Evolutionary conservation across 2,888 invertebrate species (phyloP), one percentile per base, ranked within the genome.

Genomic region (Protula sp.): DNA sequence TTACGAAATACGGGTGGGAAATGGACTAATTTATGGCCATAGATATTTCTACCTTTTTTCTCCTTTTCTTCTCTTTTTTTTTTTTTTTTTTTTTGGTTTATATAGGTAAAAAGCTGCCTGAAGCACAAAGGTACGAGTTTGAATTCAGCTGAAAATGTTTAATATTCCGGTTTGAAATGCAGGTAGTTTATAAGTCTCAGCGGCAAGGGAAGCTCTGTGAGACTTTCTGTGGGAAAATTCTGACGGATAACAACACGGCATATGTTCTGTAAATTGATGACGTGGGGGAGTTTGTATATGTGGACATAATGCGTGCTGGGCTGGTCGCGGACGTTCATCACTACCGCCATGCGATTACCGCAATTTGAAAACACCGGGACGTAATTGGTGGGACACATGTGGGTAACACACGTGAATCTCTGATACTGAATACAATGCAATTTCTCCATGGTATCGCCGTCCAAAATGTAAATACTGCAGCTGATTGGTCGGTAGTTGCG

Each of bases 371-470:
- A 75, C 22, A 77, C 65, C 0, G 80, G 80, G 67, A 76, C 71
- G 68, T 77, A 79, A 67, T 79, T 80, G 59, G 75, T 67, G 2
- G 77, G 76, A 58, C 80, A 80, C 24, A 74, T 70, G 65, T 80
- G 80, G 29, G 70, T 57, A 3, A 61, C 73, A 57, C 80, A 80
- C 3, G 77, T 74, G 64, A 74, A 79, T 5, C 79, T 70, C 55
- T 74, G 74, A 66, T 78, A 80, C 67, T 78, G 77, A 14, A 80
- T 74, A 63, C 79, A 78, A 66, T 77, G 77, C 22, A 80, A 65
- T 0, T 77, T 77, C 53, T 74, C 72, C 4, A 74, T 70, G 3
- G 73, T 74, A 61, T 79, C 78, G 1, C 74, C 73, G 62, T 71
- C 72, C 62, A 79, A 76, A 19, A 79, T 74, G 58, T 78, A 79